These are phyloP conservation scores for Psilanteris sp. DNA, from an alignment of 1,140 invertebrate genomes.

Conservation along the genomic window DNA sequence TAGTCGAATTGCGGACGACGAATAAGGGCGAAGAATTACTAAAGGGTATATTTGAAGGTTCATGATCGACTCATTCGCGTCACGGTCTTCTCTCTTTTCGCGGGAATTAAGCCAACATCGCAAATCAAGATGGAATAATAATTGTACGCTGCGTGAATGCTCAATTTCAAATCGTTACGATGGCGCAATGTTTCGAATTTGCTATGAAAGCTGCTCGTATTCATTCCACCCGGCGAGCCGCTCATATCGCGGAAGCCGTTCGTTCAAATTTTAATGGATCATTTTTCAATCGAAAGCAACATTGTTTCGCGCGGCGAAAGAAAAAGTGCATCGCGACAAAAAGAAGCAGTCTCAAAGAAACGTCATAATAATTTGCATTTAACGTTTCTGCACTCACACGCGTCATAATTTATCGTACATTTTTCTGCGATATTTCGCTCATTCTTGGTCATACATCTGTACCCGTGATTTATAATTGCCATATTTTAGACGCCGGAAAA, in stretches of 20 bases:
- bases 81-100: neutral
- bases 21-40: conserved; percentile 33
- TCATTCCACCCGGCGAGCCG: conserved; percentile 16
- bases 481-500: conserved; percentile 56
- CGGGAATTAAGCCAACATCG: conserved; percentile 38
- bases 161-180: conserved; percentile 40
- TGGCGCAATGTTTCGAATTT: conserved; percentile 22
- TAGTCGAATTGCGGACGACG: conserved; percentile 59
- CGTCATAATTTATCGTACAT: conserved; percentile 45
- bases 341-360: conserved; percentile 5
- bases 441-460: conserved; percentile 57
- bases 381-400: conserved; percentile 40
- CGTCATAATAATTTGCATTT: conserved; percentile 44
- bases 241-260: conserved; percentile 16
- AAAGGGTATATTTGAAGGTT: conserved; percentile 30
- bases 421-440: conserved; percentile 53
- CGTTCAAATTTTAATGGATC: conserved; percentile 20
- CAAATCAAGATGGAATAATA: conserved; percentile 47
- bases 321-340: conserved; percentile 4
- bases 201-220: conserved; percentile 14
- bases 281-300: conserved; percentile 41
- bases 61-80: conserved; percentile 46
- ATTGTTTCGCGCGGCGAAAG: conserved; percentile 1
- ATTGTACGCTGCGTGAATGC: conserved; percentile 46
- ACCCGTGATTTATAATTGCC: conserved; percentile 57